These are phyloP conservation scores for Platysternon megacephalum DNA, from an alignment of 2,113 vertebrate species.

Conservation along the genomic window DNA sequence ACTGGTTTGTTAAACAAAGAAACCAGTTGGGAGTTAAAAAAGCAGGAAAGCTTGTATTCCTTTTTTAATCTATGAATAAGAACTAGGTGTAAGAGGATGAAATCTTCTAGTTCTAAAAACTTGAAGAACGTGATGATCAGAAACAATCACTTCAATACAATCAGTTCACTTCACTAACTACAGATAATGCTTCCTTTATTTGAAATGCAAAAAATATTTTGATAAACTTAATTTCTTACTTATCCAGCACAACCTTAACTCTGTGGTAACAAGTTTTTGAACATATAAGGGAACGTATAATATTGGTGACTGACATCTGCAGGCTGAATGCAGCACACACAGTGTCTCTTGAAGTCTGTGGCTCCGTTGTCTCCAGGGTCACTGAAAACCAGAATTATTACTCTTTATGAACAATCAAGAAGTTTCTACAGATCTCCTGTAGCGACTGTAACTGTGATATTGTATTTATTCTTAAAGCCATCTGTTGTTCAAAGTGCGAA, in stretches of 20 bases:
- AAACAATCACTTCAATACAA: not conserved
- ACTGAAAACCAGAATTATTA: not conserved
- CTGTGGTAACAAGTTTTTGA: not conserved
- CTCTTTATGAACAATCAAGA: not conserved
- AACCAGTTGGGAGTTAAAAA: not conserved
- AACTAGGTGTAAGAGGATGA: not conserved
- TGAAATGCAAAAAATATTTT: not conserved
- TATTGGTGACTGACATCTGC: not conserved
- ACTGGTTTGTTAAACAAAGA: not conserved
- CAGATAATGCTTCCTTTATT: not conserved
- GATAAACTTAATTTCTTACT: not conserved
- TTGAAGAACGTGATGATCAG: not conserved
- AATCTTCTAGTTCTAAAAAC: not conserved
- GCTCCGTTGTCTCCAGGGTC: not conserved
- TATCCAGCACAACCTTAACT: not conserved
- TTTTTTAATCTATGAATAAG: not conserved
- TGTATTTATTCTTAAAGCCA: not conserved
- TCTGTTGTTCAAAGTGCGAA: not conserved
- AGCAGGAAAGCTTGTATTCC: not conserved
- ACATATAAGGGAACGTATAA: not conserved
- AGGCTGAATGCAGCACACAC: not conserved
- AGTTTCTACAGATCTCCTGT: not conserved
- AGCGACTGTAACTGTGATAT: not conserved
- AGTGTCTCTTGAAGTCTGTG: not conserved
- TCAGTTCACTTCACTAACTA: not conserved